These are phyloP conservation scores for Hycleus phaleratus DNA, from an alignment of 1,140 invertebrate species.

Conservation along the genomic window DNA sequence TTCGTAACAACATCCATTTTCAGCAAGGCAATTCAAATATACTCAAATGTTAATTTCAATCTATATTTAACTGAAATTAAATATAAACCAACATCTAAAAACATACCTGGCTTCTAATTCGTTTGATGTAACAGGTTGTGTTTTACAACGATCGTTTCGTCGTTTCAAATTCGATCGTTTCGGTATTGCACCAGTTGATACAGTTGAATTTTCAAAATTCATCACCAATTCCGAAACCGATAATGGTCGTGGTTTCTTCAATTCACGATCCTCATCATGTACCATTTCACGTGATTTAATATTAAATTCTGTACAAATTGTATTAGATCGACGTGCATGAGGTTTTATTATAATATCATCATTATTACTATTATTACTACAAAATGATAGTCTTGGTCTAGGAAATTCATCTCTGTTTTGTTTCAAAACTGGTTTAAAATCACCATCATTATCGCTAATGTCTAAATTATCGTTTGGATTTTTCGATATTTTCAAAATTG, in stretches of 20 bases:
- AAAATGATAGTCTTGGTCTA: constrained; percentile 48
- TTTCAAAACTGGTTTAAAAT: constrained; percentile 51
- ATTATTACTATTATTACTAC: constrained; percentile 39
- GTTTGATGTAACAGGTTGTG: constrained; percentile 58
- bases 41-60: too few species aligned
- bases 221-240: constrained; percentile 36
- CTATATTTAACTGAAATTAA: too few species aligned
- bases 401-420: constrained; percentile 47
- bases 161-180: constrained; percentile 44
- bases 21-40: too few species aligned
- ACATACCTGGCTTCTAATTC: constrained; percentile 53
- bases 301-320: constrained; percentile 31
- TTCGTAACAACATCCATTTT: neutral
- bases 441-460: constrained; percentile 40
- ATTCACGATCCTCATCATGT: constrained; percentile 24
- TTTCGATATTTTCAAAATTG: constrained; percentile 69
- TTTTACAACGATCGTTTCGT: constrained; percentile 48
- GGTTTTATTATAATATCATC: constrained; percentile 4
- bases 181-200: constrained; percentile 38
- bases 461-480: constrained; percentile 35
- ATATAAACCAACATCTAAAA: neutral
- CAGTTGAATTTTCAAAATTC: constrained; percentile 30
- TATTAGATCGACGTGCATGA: constrained; percentile 23
- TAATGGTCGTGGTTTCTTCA: constrained; percentile 28
- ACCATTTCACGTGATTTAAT: constrained; percentile 10